These are phyloP conservation scores for Apteryx mantelli DNA, from an alignment of 2,113 vertebrate species.

Conservation along the genomic window DNA sequence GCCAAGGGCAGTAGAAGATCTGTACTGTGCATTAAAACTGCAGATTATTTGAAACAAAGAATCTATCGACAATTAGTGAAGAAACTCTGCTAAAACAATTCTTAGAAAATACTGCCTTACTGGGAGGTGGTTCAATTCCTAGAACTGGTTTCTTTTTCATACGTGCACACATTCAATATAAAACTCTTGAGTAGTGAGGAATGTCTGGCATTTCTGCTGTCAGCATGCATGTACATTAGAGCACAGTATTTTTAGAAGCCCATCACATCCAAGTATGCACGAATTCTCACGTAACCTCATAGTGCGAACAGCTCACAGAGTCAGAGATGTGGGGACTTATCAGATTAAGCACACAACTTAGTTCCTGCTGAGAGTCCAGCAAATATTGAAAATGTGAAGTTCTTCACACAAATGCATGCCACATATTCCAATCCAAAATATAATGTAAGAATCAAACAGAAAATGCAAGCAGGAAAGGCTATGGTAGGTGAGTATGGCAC, in stretches of 20 bases:
- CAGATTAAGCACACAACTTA: conserved; percentile 9
- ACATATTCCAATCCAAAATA: not conserved
- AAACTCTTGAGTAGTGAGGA: conserved; percentile 18
- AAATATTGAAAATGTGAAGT: not conserved
- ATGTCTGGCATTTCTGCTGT: conserved; percentile 69
- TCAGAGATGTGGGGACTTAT: conserved; percentile 25
- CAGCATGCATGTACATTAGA: conserved; percentile 49
- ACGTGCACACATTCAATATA: not conserved
- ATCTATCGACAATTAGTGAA: not conserved
- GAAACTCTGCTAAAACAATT: not conserved
- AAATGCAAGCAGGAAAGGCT: not conserved
- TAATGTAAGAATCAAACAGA: not conserved
- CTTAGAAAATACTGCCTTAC: not conserved
- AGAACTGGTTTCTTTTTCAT: not conserved
- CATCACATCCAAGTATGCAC: conserved; percentile 51
- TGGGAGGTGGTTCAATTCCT: not conserved
- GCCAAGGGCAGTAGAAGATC: not conserved
- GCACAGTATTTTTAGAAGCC: conserved; percentile 59
- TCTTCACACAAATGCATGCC: not conserved
- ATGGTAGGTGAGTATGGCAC: not conserved
- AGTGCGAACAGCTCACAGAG: not conserved
- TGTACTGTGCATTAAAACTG: not conserved
- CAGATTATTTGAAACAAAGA: not conserved
- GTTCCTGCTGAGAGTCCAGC: not conserved
- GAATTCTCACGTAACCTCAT: conserved; percentile 69